Evolutionary conservation across 2,113 vertebrate genomes (phyloP), one percentile per base, ranked within the genome.

Genomic region (Clinocottus analis): DNA sequence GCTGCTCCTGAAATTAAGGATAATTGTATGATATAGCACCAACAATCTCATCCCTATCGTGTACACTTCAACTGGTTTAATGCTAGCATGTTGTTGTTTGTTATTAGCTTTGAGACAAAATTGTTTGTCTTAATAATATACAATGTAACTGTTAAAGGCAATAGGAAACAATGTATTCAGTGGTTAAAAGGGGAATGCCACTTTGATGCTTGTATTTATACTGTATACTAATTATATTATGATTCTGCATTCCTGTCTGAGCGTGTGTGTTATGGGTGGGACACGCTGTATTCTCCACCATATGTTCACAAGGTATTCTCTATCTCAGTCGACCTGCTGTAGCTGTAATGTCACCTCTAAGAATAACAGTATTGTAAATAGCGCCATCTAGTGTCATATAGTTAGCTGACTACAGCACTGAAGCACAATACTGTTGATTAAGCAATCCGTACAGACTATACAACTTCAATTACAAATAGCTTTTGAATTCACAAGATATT

Each of bases 381-480:
- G 90, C 90, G 59, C 93, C 94, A 94, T 89, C 94, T 95, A 94
- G 93, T 94, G 94, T 4, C 41, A 4, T 37, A 1, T 37, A 37
- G 35, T 37, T 68, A 55, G 14, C 27, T 72, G 43, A 70, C 76
- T n/a, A 27, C 31, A 51, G 31, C 47, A 58, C 8, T 47, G 29
- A 68, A 45, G 23, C 43, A 62, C 17, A 37, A 23, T 25, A 43
- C 37, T 49, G 33, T 62, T 41, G 10, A 72, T 58, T 43, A 37
- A 68, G 37, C 45, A 67, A n/a, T 41, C 2, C 63, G 1, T 37
- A 76, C 39, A n/a, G 13, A 5, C 7, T 61, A 23, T 23, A 39
- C 17, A 72, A 53, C 41, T 31, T 59, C 1, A 65, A 27, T 59
- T n/a, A 68, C 16, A 73, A 7, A 59, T 49, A 43, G 14, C 77